phyloP scores from a whole-genome alignment of 2,888 invertebrate species.

The Lomographa bimaculata region DNA sequence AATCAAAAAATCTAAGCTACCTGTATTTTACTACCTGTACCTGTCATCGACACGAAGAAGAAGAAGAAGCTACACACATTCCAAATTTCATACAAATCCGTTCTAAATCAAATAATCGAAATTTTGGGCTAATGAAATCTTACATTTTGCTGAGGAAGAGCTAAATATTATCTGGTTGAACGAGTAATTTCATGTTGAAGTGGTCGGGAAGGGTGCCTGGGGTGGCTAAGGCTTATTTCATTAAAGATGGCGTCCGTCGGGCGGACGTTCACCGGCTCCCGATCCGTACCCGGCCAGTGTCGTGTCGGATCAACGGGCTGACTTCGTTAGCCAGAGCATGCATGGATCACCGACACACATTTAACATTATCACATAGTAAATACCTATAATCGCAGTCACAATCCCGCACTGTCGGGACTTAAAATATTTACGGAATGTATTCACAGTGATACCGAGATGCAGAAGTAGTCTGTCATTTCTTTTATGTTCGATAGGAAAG shows the following conservation, averaged over 20 bases:
- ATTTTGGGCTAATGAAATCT: slow-evolving; percentile 8
- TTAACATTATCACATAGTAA: slow-evolving; percentile 15
- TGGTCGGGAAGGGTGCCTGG: slow-evolving; percentile 18
- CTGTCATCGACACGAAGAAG: too few relatives aligned
- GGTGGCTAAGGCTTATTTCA: slow-evolving; percentile 28
- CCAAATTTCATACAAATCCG: too few relatives aligned
- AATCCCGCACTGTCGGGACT: too few relatives aligned
- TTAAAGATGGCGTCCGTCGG: slow-evolving; percentile 42
- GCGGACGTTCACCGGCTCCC: slow-evolving; percentile 36
- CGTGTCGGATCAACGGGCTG: neutral
- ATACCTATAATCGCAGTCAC: too few relatives aligned
- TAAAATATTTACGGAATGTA: too few relatives aligned
- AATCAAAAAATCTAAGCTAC: too few relatives aligned
- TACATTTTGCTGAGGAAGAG: slow-evolving; percentile 6
- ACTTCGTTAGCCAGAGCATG: slow-evolving; percentile 11
- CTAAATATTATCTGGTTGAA: slow-evolving; percentile 5
- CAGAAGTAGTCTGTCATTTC: too few relatives aligned
- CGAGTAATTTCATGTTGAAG: slow-evolving; percentile 6
- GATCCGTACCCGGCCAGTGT: slow-evolving; percentile 22
- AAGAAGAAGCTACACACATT: too few relatives aligned
- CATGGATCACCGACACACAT: slow-evolving; percentile 17
- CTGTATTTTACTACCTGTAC: too few relatives aligned
- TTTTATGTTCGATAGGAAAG: too few relatives aligned
- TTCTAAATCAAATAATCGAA: too few relatives aligned
- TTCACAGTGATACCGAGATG: too few relatives aligned